These are phyloP conservation scores for Ophioderma brevispina DNA, from an alignment of 35 echinoderm and acorn worm species.

Conservation along the genomic window DNA sequence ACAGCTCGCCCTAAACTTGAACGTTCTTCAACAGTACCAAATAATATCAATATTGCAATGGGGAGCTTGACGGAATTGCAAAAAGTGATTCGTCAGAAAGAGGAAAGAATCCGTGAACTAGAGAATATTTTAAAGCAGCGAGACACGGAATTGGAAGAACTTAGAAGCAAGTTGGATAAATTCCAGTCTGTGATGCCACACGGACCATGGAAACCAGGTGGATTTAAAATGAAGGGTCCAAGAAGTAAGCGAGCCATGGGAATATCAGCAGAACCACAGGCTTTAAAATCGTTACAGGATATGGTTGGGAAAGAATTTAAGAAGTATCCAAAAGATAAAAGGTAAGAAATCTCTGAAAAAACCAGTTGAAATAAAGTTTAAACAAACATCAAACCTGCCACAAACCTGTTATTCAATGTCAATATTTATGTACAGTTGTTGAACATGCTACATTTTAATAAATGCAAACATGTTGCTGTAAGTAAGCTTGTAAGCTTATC, in stretches of 20 bases:
- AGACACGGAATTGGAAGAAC: slow-evolving; percentile 76
- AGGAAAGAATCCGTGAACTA: slow-evolving; percentile 72
- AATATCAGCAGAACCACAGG: slow-evolving; percentile 90
- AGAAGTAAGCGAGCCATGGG: slow-evolving; percentile 74
- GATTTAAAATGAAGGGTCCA: slow-evolving; percentile 32
- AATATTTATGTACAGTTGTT: too few relatives aligned
- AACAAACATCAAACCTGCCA: too few relatives aligned
- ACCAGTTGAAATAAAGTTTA: too few relatives aligned
- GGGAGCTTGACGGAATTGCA: slow-evolving; percentile 86
- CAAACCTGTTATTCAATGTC: too few relatives aligned
- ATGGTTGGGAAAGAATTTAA: slow-evolving; percentile 67
- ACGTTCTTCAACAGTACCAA: background rate
- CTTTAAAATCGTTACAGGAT: slow-evolving; percentile 65
- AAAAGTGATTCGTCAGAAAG: slow-evolving; percentile 76
- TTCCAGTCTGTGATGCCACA: slow-evolving; percentile 86
- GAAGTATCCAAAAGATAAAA: slow-evolving; percentile 86
- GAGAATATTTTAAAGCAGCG: slow-evolving; percentile 50
- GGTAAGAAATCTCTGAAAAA: too few relatives aligned
- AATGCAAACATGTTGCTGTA: too few relatives aligned
- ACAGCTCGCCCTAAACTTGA: too few relatives aligned
- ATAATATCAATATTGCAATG: slow-evolving; percentile 42
- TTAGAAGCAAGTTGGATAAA: slow-evolving; percentile 84
- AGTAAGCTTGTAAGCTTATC: too few relatives aligned
- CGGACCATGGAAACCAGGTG: slow-evolving; percentile 42
- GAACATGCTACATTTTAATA: too few relatives aligned